These are phyloP conservation scores for Drosophila guanche DNA, from an alignment of 1,140 invertebrate genomes.

Conservation along the genomic window DNA sequence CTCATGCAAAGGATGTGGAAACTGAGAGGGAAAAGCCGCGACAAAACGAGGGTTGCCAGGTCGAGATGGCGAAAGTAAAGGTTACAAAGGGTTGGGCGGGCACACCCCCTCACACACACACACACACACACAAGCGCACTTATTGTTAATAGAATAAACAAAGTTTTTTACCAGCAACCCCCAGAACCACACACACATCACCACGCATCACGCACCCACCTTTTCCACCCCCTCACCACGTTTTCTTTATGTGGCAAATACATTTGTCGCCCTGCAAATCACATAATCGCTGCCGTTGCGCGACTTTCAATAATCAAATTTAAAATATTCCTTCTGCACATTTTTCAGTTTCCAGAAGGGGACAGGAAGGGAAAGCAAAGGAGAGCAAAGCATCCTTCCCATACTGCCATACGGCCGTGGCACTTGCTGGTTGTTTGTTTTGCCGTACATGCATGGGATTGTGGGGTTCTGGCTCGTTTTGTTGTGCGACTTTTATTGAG, in stretches of 20 bases:
- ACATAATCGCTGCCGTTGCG: slow-evolving; percentile 62
- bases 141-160: slow-evolving; percentile 79
- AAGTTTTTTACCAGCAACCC: slow-evolving; percentile 63
- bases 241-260: slow-evolving; percentile 50
- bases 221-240: not conserved
- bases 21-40: slow-evolving; percentile 35
- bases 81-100: slow-evolving; percentile 52
- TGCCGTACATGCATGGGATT: slow-evolving; percentile 44
- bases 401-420: slow-evolving; percentile 3
- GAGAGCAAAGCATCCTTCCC: not conserved
- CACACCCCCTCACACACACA: not conserved
- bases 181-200: slow-evolving; percentile 35
- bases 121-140: slow-evolving; percentile 23
- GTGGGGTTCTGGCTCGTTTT: slow-evolving; percentile 33
- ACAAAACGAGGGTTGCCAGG: slow-evolving; percentile 50
- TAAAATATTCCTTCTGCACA: slow-evolving; percentile 66
- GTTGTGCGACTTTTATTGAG: slow-evolving; percentile 69
- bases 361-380: not conserved
- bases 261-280: slow-evolving; percentile 68
- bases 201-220: slow-evolving; percentile 23
- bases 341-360: slow-evolving; percentile 35
- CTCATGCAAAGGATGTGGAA: slow-evolving; percentile 40
- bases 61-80: slow-evolving; percentile 36
- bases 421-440: slow-evolving; percentile 63
- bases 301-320: slow-evolving; percentile 77